Conservation (phyloP, 2,797 vertebrate genomes). For the Thunnus albacares region DNA sequence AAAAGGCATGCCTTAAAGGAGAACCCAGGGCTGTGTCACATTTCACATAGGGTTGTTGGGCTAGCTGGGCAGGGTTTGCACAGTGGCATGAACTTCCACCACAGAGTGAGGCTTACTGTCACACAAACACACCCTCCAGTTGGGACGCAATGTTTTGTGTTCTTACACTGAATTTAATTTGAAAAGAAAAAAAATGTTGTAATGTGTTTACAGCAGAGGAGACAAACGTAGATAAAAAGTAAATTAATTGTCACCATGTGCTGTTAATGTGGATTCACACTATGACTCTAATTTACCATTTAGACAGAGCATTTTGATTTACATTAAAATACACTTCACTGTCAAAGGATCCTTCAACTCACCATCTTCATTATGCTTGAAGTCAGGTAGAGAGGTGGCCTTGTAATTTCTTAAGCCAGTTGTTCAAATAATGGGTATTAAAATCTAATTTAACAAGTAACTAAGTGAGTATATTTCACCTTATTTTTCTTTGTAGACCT, state of each 20-base stretch:
- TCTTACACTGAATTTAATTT: background rate
- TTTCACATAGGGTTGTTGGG: slow-evolving; percentile 75
- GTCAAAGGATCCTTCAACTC: background rate
- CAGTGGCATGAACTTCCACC: slow-evolving; percentile 80
- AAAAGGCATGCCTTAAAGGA: slow-evolving; percentile 87
- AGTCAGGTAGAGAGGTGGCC: background rate
- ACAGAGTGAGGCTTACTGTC: slow-evolving; percentile 39
- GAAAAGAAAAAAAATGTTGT: background rate
- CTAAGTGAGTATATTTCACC: no score
- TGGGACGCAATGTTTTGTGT: background rate
- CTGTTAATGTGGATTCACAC: slow-evolving; percentile 4
- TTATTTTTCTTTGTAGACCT: background rate
- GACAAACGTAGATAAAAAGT: background rate
- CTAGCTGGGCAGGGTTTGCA: slow-evolving; percentile 82
- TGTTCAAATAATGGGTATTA: no score
- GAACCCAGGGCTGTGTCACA: slow-evolving; percentile 81
- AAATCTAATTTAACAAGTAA: no score
- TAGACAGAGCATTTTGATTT: background rate
- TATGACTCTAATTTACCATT: background rate
- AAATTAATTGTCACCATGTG: background rate
- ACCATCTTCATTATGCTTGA: background rate
- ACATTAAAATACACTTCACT: background rate
- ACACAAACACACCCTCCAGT: slow-evolving; percentile 49
- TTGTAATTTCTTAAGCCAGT: no score
- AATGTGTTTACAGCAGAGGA: slow-evolving; percentile 4